phyloP scores from a whole-genome alignment of 2,888 invertebrate genomes.

The Cremastinae sp. region DNA sequence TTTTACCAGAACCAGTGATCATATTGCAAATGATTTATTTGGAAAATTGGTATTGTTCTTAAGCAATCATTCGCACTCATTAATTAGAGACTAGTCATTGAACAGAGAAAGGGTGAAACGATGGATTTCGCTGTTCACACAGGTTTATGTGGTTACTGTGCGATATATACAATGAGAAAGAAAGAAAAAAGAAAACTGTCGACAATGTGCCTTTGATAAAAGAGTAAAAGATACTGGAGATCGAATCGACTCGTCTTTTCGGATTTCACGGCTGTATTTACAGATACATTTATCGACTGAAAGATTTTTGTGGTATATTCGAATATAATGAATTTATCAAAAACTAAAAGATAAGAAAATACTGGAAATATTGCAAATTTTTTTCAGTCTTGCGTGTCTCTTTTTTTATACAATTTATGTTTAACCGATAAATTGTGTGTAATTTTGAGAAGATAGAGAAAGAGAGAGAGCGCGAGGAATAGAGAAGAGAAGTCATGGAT shows the following conservation, averaged over 20 bases:
- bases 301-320: conserved; percentile 7
- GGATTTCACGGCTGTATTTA: conserved; percentile 61
- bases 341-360: neutral
- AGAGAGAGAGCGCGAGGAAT: conserved; percentile 3
- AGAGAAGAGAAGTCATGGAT: neutral
- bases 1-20: conserved; percentile 36
- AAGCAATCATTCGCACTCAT: conserved; percentile 34
- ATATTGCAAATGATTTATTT: conserved; percentile 23
- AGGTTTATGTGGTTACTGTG: conserved; percentile 55
- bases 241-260: conserved; percentile 39
- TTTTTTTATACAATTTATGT: conserved; percentile 24
- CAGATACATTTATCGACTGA: conserved; percentile 25
- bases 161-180: conserved; percentile 41
- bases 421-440: conserved; percentile 28
- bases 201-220: conserved; percentile 55
- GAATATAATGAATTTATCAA: no score
- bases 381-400: conserved; percentile 44
- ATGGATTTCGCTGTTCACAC: conserved; percentile 28
- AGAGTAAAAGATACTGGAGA: conserved; percentile 9
- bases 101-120: conserved; percentile 27
- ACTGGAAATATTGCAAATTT: conserved; percentile 5
- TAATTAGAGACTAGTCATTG: conserved; percentile 63
- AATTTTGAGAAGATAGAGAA: conserved; percentile 8
- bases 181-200: conserved; percentile 16
- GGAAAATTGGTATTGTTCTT: conserved; percentile 26